Evolutionary conservation across 1,140 invertebrate genomes (phyloP).

Genomic region (Neelides sp.): DNA sequence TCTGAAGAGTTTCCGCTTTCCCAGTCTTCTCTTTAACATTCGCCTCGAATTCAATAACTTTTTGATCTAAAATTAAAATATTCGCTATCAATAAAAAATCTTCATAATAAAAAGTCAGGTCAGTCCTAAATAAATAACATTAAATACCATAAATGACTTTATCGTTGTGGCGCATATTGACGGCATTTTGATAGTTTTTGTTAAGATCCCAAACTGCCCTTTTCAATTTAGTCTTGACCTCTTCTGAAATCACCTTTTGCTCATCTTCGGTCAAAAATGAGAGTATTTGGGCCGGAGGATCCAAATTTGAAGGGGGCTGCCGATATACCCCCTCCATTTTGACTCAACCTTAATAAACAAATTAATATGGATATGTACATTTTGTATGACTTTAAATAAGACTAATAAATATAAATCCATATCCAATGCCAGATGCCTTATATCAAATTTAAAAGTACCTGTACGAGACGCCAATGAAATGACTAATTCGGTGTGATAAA

Average conservation of each 20-base stretch:
- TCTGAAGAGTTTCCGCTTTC: background rate
- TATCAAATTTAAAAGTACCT: too few relatives aligned
- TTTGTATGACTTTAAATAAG: too few relatives aligned
- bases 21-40: constrained; percentile 8
- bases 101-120: background rate
- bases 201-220: constrained; percentile 7
- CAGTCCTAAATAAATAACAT: background rate
- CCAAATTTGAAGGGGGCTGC: too few relatives aligned
- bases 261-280: constrained; percentile 12
- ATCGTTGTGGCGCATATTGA: constrained; percentile 3
- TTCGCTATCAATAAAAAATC: too few relatives aligned
- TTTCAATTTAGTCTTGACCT: constrained; percentile 5
- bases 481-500: too few relatives aligned
- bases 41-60: constrained; percentile 1
- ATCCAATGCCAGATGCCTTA: too few relatives aligned
- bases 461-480: too few relatives aligned
- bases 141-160: constrained; percentile 2
- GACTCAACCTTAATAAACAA: too few relatives aligned
- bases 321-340: too few relatives aligned
- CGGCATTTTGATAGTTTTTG: constrained; percentile 4
- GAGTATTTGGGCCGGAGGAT: too few relatives aligned
- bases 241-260: constrained; percentile 2
- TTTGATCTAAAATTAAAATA: background rate
- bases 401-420: too few relatives aligned
- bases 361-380: too few relatives aligned